A percentile compares a stretch with the other conserved stretches of the same genome.
phyloP scores from a whole-genome alignment of 2,113 vertebrate genomes.

The Microcebus jonahi region DNA sequence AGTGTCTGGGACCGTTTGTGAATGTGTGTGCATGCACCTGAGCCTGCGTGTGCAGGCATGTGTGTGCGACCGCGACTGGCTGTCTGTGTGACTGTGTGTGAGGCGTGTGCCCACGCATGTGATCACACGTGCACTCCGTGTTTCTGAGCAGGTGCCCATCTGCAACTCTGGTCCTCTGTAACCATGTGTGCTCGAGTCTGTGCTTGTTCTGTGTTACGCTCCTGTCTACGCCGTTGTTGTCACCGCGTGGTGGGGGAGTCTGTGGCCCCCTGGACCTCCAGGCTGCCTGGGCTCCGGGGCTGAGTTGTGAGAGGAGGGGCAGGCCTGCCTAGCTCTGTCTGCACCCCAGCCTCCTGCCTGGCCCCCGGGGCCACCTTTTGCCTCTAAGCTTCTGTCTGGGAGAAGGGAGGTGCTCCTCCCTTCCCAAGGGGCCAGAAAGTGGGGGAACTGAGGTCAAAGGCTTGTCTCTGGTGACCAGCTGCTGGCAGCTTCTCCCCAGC shows the following conservation, averaged over 20 bases:
- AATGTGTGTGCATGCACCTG: too few species aligned
- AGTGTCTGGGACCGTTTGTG: not conserved
- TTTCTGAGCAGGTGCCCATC: not conserved
- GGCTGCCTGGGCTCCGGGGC: not conserved
- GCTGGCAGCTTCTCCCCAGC: not conserved
- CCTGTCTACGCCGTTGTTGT: not conserved
- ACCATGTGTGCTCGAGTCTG: not conserved
- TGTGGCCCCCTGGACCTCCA: not conserved
- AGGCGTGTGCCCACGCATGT: not conserved
- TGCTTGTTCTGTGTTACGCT: fast-evolving
- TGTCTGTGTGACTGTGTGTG: not conserved
- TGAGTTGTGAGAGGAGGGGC: not conserved
- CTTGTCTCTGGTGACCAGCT: slow-evolving; percentile 33
- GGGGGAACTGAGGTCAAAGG: slow-evolving; percentile 1
- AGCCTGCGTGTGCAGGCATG: not conserved
- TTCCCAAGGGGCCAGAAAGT: not conserved
- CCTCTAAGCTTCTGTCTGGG: not conserved
- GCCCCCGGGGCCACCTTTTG: not conserved
- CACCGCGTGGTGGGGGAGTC: not conserved
- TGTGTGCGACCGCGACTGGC: not conserved
- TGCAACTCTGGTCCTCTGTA: not conserved
- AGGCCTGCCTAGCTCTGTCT: not conserved
- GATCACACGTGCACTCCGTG: not conserved
- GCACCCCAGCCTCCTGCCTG: not conserved
- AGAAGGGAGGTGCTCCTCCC: not conserved